Conservation (phyloP, 2,888 invertebrate genomes). For the Ceraclea dissimilis region DNA sequence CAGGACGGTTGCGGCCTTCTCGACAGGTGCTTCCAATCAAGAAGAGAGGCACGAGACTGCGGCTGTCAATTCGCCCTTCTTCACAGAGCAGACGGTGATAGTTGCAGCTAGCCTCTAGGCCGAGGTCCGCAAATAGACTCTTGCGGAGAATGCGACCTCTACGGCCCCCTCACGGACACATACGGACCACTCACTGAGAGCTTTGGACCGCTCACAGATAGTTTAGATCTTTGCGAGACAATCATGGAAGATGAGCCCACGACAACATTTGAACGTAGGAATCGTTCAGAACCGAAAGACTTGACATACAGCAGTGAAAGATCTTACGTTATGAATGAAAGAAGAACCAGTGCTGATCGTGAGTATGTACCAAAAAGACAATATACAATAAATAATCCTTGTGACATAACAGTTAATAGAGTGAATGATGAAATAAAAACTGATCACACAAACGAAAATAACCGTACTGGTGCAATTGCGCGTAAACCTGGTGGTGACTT, state of each 20-base stretch:
- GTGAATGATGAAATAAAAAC: not conserved
- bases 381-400: not conserved
- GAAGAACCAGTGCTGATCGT: not conserved
- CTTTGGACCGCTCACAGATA: conserved; percentile 32
- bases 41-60: conserved; percentile 74
- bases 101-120: conserved; percentile 46
- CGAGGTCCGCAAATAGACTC: conserved; percentile 44
- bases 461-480: not conserved
- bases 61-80: conserved; percentile 86
- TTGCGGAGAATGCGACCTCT: conserved; percentile 43
- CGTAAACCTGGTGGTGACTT: not conserved
- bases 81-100: conserved; percentile 70
- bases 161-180: conserved; percentile 33
- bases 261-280: not conserved
- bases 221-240: conserved; percentile 32
- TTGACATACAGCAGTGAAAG: not conserved
- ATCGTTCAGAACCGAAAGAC: not conserved
- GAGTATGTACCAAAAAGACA: not conserved
- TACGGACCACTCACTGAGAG: conserved; percentile 31
- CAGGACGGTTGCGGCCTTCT: conserved; percentile 73
- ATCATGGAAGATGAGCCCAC: conserved; percentile 3
- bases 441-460: not conserved
- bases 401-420: not conserved
- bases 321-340: no score
- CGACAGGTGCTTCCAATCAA: conserved; percentile 83